These are phyloP conservation scores for Trichacis sp. DNA, from an alignment of 2,888 invertebrate genomes.

Conservation along the genomic window DNA sequence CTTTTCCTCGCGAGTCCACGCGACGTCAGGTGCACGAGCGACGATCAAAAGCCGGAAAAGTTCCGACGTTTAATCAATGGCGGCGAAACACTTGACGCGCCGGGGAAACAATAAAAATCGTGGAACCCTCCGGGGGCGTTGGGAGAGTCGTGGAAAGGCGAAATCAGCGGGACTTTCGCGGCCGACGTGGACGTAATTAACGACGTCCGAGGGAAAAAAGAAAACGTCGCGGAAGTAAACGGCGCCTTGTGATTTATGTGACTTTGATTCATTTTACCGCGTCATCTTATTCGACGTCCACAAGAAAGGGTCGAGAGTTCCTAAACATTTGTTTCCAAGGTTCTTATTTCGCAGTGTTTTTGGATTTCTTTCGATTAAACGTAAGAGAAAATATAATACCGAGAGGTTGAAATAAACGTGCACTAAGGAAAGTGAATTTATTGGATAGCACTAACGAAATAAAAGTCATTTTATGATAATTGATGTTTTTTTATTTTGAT, in stretches of 20 bases:
- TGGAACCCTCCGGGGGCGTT: not conserved
- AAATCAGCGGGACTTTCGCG: slow-evolving; percentile 4
- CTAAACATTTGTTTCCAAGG: not conserved
- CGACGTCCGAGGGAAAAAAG: slow-evolving; percentile 5
- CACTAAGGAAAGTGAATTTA: too few relatives aligned
- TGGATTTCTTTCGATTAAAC: not conserved
- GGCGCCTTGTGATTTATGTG: slow-evolving; percentile 10
- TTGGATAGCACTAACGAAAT: too few relatives aligned
- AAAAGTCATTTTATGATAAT: too few relatives aligned
- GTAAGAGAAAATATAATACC: not conserved
- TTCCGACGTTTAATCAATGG: slow-evolving; percentile 60
- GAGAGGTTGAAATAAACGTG: not conserved
- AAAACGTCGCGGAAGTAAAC: slow-evolving; percentile 6
- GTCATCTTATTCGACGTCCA: not conserved
- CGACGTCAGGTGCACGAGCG: slow-evolving; percentile 28
- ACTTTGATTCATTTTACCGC: slow-evolving; percentile 7
- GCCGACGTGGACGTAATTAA: slow-evolving; percentile 15
- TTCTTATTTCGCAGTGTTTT: not conserved
- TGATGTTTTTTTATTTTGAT: too few relatives aligned
- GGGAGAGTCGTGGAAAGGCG: slow-evolving; percentile 1
- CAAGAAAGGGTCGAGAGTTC: not conserved
- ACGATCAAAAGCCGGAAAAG: slow-evolving; percentile 45
- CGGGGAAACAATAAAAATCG: slow-evolving; percentile 3
- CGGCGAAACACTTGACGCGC: slow-evolving; percentile 30
- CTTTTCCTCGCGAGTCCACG: slow-evolving; percentile 19